Conservation (phyloP, 2,113 vertebrate species). For the Apodemus speciosus region DNA sequence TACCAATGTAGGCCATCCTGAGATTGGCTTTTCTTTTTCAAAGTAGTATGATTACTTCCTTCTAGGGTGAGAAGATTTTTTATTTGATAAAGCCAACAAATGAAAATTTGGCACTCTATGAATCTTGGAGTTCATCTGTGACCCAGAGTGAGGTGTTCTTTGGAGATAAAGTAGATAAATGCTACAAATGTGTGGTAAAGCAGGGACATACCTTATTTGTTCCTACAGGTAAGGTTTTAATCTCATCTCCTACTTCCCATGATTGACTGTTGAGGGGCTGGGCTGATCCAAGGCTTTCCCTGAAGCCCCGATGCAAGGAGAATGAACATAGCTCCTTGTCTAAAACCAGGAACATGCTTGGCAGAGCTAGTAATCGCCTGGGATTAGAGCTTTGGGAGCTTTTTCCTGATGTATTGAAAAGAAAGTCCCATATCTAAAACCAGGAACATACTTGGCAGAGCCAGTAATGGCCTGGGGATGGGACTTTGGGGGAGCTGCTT, state of each 20-base stretch:
- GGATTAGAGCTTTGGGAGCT: too few relatives aligned
- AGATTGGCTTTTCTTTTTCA: slow-evolving; percentile 62
- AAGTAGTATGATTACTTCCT: slow-evolving; percentile 63
- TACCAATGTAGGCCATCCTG: slow-evolving; percentile 24
- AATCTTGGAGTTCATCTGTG: slow-evolving; percentile 98
- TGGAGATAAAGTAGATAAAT: slow-evolving; percentile 95
- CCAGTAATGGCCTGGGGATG: not conserved
- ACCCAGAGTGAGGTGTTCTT: slow-evolving; percentile 99
- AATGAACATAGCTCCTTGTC: not conserved
- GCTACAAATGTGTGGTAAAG: slow-evolving; percentile 93
- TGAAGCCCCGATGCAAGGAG: not conserved
- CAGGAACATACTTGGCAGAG: not conserved
- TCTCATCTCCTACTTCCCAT: not conserved
- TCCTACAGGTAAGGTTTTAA: slow-evolving; percentile 91
- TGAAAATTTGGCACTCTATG: slow-evolving; percentile 96
- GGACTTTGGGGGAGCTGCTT: not conserved
- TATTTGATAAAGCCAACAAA: slow-evolving; percentile 97
- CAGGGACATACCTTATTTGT: slow-evolving; percentile 98
- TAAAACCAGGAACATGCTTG: not conserved
- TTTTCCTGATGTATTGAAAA: too few relatives aligned
- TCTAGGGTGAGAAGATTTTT: slow-evolving; percentile 98
- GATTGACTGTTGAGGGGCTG: not conserved
- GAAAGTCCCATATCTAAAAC: not conserved
- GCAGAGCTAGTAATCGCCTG: not conserved
- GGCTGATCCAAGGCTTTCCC: not conserved